A percentile compares a stretch with the other conserved stretches of the same genome.
Conservation (phyloP, 2,113 vertebrate genomes). For the Halcyon senegalensis region DNA sequence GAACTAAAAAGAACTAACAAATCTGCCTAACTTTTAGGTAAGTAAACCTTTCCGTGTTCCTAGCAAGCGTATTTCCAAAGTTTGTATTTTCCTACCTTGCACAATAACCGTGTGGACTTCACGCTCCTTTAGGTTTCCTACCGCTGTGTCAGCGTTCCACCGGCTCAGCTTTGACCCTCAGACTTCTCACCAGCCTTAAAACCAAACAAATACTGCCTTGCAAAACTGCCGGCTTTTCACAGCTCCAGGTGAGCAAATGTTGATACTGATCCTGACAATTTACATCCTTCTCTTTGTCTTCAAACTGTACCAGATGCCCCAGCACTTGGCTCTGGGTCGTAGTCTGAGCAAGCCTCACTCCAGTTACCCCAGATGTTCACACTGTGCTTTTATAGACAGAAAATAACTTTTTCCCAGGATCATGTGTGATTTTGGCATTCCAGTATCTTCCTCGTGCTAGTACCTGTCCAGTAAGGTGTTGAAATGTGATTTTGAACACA, state of each 20-base stretch:
- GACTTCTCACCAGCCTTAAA: not conserved
- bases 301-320: not conserved
- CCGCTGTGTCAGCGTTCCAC: not conserved
- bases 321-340: not conserved
- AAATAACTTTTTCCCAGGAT: slow-evolving; percentile 60
- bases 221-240: not conserved
- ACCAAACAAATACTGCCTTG: not conserved
- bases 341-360: not conserved
- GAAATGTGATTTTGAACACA: slow-evolving; percentile 51
- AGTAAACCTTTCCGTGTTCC: not conserved
- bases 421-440: slow-evolving; percentile 62
- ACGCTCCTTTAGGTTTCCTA: not conserved
- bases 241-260: not conserved
- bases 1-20: not conserved
- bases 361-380: not conserved
- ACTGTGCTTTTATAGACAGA: not conserved
- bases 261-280: not conserved
- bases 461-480: slow-evolving; percentile 49
- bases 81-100: not conserved
- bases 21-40: not conserved
- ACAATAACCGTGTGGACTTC: not conserved
- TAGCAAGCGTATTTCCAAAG: not conserved
- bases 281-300: not conserved
- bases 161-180: not conserved
- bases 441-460: slow-evolving; percentile 57